phyloP scores from a whole-genome alignment of 2,113 vertebrate species.

The Myrmecophaga tridactyla region DNA sequence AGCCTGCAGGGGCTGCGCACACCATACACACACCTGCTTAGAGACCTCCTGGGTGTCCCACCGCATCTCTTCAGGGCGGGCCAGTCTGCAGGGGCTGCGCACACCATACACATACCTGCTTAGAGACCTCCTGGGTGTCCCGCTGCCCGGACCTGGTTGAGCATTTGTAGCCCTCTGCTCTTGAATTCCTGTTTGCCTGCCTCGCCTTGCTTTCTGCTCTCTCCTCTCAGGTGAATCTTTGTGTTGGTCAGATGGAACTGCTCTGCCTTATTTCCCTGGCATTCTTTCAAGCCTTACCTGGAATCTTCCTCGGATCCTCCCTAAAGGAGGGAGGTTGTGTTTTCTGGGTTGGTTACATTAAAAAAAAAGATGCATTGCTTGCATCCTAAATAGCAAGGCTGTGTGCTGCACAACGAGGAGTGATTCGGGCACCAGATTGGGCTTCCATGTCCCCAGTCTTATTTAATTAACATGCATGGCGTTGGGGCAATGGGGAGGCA shows the following conservation, averaged over 20 bases:
- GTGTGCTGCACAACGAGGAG: background rate
- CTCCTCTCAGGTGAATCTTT: background rate
- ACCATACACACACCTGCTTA: background rate
- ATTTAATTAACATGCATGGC: background rate
- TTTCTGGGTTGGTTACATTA: background rate
- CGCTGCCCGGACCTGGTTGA: background rate
- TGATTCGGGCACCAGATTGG: background rate
- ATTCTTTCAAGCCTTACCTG: background rate
- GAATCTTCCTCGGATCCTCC: background rate
- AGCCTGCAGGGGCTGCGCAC: background rate
- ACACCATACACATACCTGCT: background rate
- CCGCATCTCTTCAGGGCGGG: background rate
- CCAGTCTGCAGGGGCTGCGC: background rate
- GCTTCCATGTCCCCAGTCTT: background rate
- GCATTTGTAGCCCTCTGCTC: background rate
- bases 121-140: background rate
- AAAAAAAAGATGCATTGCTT: background rate
- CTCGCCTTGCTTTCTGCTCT: accelerated
- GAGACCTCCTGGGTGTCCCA: background rate
- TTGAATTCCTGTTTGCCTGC: background rate
- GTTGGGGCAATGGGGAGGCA: background rate
- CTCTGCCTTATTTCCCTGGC: background rate
- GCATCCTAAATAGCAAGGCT: background rate
- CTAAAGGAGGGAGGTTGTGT: background rate
- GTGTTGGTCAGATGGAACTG: background rate